Evolutionary conservation across 2,888 invertebrate species (phyloP).

Genomic region (Hoplodrina ambigua): DNA sequence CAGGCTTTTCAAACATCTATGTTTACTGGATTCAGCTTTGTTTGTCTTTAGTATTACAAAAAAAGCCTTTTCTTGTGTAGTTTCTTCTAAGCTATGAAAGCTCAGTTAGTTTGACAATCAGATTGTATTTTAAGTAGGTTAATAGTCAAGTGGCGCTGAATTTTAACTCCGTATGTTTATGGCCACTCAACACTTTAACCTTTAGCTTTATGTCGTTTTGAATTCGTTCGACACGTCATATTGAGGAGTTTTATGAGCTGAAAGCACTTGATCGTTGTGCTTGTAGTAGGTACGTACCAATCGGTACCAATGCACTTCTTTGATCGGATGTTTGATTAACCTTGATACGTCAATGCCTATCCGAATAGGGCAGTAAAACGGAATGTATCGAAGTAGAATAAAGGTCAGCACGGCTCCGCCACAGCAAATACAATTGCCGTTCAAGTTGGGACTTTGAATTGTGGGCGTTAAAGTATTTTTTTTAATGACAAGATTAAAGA

Average conservation of each 20-base stretch:
- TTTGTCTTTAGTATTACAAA: constrained; percentile 40
- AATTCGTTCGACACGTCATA: constrained; percentile 48
- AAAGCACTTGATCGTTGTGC: constrained; percentile 29
- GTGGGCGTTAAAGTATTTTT: too few relatives aligned
- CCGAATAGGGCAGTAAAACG: constrained; percentile 12
- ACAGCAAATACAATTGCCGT: too few relatives aligned
- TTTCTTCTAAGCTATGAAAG: constrained; percentile 5
- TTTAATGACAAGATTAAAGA: too few relatives aligned
- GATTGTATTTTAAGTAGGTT: constrained; percentile 38
- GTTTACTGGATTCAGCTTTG: constrained; percentile 57
- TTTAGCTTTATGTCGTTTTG: constrained; percentile 43
- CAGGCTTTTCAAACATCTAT: constrained; percentile 69
- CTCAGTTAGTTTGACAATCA: constrained; percentile 6
- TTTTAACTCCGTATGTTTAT: constrained; percentile 41
- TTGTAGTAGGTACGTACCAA: constrained; percentile 49
- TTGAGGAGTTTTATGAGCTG: constrained; percentile 43
- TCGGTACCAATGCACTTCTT: constrained; percentile 42
- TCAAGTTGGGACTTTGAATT: too few relatives aligned
- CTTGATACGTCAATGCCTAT: constrained; percentile 22
- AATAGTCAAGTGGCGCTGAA: constrained; percentile 43
- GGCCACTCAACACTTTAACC: constrained; percentile 43
- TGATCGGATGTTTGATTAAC: constrained; percentile 22
- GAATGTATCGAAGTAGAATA: constrained; percentile 1
- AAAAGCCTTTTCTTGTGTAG: neutral
- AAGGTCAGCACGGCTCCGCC: neutral